Evolutionary conservation across 2,113 vertebrate genomes (phyloP).

Genomic region (Glaucomys volans): DNA sequence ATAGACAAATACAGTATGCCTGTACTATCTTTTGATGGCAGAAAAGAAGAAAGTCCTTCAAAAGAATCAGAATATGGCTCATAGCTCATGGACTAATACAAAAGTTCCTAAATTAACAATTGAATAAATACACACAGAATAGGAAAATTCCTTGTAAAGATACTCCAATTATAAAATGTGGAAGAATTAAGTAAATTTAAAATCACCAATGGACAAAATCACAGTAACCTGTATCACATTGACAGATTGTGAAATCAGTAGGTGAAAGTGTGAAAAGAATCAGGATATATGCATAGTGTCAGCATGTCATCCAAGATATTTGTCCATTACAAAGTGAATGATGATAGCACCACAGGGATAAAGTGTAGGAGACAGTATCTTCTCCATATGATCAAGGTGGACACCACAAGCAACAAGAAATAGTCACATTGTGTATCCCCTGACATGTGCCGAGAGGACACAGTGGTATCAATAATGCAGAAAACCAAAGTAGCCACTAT

Average conservation of each 20-base stretch:
- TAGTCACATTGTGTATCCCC: accelerated
- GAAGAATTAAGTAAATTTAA: background rate
- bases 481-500: background rate
- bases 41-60: background rate
- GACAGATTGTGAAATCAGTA: background rate
- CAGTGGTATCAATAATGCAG: background rate
- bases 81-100: background rate
- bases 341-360: background rate
- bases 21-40: background rate
- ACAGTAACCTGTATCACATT: background rate
- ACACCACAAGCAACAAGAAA: background rate
- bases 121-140: background rate
- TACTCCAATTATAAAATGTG: background rate
- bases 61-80: background rate
- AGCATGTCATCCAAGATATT: background rate
- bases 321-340: background rate
- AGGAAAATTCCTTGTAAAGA: background rate
- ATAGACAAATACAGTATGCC: background rate
- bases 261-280: background rate
- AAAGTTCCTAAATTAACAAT: background rate
- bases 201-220: background rate
- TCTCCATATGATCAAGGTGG: background rate
- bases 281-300: background rate
- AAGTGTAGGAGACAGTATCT: background rate
- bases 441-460: accelerated